Percentiles rank a stretch among this genome's conserved stretches.
phyloP scores from a whole-genome alignment of 2,888 invertebrate genomes.

The Lithophane socia region DNA sequence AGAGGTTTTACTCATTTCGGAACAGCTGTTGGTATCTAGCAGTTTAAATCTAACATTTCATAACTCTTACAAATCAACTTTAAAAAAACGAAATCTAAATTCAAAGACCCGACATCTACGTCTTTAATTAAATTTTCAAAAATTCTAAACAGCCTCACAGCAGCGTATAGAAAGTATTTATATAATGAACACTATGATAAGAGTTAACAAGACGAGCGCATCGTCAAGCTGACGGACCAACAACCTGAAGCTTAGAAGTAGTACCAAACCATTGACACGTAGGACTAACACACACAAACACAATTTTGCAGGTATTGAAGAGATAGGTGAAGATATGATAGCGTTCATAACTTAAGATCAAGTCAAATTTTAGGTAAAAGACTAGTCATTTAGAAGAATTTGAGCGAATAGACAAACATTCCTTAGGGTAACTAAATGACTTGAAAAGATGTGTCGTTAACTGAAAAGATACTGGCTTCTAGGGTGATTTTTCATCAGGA shows the following conservation, averaged over 20 bases:
- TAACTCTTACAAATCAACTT: neutral
- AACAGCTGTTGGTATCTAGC: neutral
- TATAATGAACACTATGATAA: conserved; percentile 59
- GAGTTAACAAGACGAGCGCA: conserved; percentile 58
- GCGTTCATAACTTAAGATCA: neutral
- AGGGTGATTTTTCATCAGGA: neutral
- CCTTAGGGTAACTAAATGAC: neutral
- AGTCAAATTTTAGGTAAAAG: neutral
- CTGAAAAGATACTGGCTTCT: neutral
- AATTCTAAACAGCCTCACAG: conserved; percentile 28
- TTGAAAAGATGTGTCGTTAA: neutral
- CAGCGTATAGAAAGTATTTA: conserved; percentile 47
- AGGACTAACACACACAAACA: conserved; percentile 48
- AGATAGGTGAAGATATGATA: neutral
- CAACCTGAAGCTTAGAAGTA: conserved; percentile 61
- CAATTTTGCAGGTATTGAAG: neutral
- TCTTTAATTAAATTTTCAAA: neutral
- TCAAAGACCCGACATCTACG: neutral
- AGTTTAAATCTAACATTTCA: neutral
- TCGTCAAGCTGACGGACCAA: conserved; percentile 59
- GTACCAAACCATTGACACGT: conserved; percentile 60
- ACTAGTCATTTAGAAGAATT: neutral
- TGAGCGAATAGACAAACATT: neutral
- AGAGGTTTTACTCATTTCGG: neutral
- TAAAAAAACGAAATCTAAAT: neutral